Conservation (phyloP, 2,113 vertebrate genomes). For the Promerops cafer region DNA sequence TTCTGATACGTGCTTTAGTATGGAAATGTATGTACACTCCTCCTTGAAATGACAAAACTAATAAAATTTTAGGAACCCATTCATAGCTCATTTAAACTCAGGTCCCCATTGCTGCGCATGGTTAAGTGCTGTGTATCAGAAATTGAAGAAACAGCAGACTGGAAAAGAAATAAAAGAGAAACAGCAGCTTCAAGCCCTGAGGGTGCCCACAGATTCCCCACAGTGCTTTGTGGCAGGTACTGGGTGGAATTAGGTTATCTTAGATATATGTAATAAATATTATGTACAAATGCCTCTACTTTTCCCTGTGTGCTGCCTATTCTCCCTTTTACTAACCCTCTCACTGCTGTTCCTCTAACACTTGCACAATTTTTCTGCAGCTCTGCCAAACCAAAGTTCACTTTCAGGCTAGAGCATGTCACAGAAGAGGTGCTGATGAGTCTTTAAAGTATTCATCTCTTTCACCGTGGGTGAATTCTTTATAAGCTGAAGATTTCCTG, state of each 20-base stretch:
- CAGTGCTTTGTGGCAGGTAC: background rate
- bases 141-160: background rate
- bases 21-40: background rate
- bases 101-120: background rate
- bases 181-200: background rate
- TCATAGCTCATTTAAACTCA: background rate
- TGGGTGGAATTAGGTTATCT: background rate
- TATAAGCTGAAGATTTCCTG: background rate
- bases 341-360: background rate
- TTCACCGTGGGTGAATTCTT: background rate
- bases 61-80: background rate
- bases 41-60: background rate
- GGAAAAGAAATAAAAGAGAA: background rate
- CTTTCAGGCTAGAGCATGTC: background rate
- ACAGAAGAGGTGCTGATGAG: background rate
- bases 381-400: background rate
- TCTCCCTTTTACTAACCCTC: background rate
- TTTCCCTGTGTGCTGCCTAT: background rate
- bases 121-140: background rate
- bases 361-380: background rate
- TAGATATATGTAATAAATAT: background rate
- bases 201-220: background rate
- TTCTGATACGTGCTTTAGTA: background rate
- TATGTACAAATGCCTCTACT: background rate
- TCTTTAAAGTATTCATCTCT: background rate